Conservation (phyloP, 92 coral and sea anemone genomes). For the Actinernus sp. region DNA sequence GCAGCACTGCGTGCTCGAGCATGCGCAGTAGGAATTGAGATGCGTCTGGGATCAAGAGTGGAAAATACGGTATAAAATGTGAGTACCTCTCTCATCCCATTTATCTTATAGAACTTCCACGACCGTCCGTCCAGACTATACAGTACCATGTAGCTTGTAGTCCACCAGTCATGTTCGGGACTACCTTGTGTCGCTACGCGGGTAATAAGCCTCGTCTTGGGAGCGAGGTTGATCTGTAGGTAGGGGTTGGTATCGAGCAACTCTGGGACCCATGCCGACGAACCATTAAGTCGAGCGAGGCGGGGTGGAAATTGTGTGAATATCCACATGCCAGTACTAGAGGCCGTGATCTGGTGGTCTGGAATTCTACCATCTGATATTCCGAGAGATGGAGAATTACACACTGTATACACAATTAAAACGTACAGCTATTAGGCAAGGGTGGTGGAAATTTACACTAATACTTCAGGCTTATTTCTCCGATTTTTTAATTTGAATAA, state of each 20-base stretch:
- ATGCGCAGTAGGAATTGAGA: too few species aligned
- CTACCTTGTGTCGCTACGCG: slow-evolving; percentile 79
- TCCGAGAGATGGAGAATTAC: slow-evolving; percentile 64
- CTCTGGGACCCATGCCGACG: slow-evolving; percentile 71
- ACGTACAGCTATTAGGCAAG: too few species aligned
- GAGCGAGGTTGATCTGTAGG: slow-evolving; percentile 64
- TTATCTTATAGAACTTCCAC: slow-evolving; percentile 26
- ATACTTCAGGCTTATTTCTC: too few species aligned
- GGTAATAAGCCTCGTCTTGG: slow-evolving; percentile 51
- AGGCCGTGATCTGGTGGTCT: slow-evolving; percentile 57
- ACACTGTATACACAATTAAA: slow-evolving; percentile 26
- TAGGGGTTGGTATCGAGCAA: slow-evolving; percentile 51
- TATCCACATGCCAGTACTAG: slow-evolving; percentile 70
- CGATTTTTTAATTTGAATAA: too few species aligned
- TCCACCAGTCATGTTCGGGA: slow-evolving; percentile 74
- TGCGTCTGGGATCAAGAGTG: too few species aligned
- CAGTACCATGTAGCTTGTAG: slow-evolving; percentile 45
- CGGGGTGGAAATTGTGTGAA: slow-evolving; percentile 15
- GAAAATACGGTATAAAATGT: too few species aligned
- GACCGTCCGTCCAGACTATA: slow-evolving; percentile 37
- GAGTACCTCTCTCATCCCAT: slow-evolving; percentile 17
- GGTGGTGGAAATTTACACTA: too few species aligned
- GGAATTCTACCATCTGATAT: slow-evolving; percentile 61
- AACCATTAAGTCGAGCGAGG: slow-evolving; percentile 15
- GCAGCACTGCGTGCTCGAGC: too few species aligned